Base-by-base conservation (phyloP, 37 sponge, comb jelly and placozoan species). In the Mnemiopsis leidyi region DNA sequence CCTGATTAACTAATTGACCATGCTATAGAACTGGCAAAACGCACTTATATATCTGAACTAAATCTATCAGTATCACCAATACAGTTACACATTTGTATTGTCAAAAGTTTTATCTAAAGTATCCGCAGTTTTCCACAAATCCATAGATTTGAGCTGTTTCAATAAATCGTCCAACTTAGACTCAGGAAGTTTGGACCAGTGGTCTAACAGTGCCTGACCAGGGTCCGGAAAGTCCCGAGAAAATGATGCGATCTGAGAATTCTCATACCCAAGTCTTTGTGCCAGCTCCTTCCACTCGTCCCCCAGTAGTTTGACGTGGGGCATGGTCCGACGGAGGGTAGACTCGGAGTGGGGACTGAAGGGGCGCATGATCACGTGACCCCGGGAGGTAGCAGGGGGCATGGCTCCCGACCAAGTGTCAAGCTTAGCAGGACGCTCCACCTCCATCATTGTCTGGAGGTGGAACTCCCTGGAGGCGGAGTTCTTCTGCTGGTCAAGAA, bases 61-160 rank as follows among this genome's bases (percentile, higher is more conserved):
- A n/a, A n/a, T n/a, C n/a, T n/a, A n/a, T n/a, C n/a, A n/a, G n/a
- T n/a, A n/a, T n/a, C n/a, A n/a, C n/a, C n/a, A n/a, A n/a, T n/a
- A n/a, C n/a, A n/a, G n/a, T 69, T 25, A 69, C 24, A 69, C 73
- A 25, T 69, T 69, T 23, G 73, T 79, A 5, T 79, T 35, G 34
- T 79, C 82, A 23, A 79, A 79, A 32, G 82, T 79, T 33, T 79
- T 79, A 36, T 79, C 82, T 79, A 79, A 79, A 5, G 82, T 79
- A 1, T 79, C 82, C 1, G 82, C 82, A 3, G 82, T 79, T 33
- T 79, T 79, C 82, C 82, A 79, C 35, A 79, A 21, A 9, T 35
- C 36, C 36, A 79, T 29, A 23, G 1, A 3, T 36, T 79, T 79
- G 37, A 79, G 35, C 1, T 79, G 34, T 36, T 28, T 20, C 36